Evolutionary conservation across 2,113 vertebrate genomes (phyloP), one percentile per base, ranked within the genome.

Genomic region (Neomonachus schauinslandi): DNA sequence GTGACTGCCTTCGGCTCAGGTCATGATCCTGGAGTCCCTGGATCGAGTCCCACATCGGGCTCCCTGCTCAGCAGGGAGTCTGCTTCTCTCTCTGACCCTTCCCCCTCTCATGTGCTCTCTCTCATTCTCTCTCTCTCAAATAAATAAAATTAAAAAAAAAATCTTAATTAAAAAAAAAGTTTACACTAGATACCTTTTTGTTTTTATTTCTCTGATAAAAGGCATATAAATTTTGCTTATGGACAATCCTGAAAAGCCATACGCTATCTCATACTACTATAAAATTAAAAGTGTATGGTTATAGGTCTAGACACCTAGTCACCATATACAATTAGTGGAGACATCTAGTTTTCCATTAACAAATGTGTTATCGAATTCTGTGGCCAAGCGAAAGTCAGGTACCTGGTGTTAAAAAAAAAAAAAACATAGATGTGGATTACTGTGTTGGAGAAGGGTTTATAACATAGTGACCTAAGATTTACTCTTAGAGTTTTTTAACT

Each of bases 331-430:
- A 13, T 94, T 95, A 42, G 13, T 90, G 26, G 57, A 91, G 39
- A 14, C 46, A 67, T 4, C 28, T 94, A 49, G 13, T 79, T 94
- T 97, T 97, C 91, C 6, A 19, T 69, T 96, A 87, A 97, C 74
- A 93, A 67, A 51, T 42, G 49, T 39, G 19, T 82, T 53, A 63
- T 63, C 36, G 63, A 80, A 59, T 93, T 93, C 79, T 96, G 1
- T 92, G 67, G 3, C 86, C 36, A 77, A 65, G 5, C 57, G 94
- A 81, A 89, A 92, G 42, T 55, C 33, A 94, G 36, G 31, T 95
- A 42, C 33, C n/a, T 28, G 14, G 28, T 76, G 42, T 76, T 49
- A 67, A 93, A 84, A 39, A 59, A n/a, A 59, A 81, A 42, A 26
- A 15, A 42, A 46, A 80, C n/a, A 8, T 61, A 79, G 31, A 55